Percentiles rank a stretch among this genome's conserved stretches.
These are phyloP conservation scores for Cephus runcator DNA, from an alignment of 2,888 invertebrate genomes.

Conservation along the genomic window DNA sequence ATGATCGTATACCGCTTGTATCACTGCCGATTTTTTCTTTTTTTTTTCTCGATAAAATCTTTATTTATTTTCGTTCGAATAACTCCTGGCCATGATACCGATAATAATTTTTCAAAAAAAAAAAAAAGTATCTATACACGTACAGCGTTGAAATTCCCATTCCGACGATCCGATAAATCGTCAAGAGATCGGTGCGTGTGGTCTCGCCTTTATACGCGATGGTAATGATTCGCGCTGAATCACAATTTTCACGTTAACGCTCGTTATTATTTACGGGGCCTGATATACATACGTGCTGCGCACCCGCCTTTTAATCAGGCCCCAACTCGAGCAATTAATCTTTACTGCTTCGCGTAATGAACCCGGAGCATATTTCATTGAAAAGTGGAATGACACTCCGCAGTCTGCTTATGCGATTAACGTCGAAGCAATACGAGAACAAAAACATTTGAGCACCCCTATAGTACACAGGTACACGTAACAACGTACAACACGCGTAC, in stretches of 20 bases:
- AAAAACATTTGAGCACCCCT: too few species aligned
- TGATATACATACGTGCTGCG: constrained; percentile 6
- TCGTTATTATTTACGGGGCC: constrained; percentile 31
- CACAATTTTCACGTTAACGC: constrained; percentile 11
- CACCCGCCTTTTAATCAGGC: constrained; percentile 21
- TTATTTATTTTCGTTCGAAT: too few species aligned
- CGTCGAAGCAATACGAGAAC: too few species aligned
- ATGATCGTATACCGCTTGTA: too few species aligned
- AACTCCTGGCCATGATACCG: too few species aligned
- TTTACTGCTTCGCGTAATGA: constrained; percentile 20
- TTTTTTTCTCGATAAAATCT: too few species aligned
- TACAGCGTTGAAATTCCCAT: background rate
- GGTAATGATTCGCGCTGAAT: constrained; percentile 13
- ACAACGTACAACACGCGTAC: too few species aligned
- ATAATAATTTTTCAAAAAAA: too few species aligned
- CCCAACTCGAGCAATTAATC: constrained; percentile 24
- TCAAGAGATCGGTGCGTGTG: constrained; percentile 15
- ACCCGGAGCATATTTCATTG: constrained; percentile 19
- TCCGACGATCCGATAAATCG: background rate
- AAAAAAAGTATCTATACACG: too few species aligned
- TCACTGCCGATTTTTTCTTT: too few species aligned
- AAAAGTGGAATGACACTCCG: constrained; percentile 11
- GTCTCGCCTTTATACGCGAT: constrained; percentile 1
- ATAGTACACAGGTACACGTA: too few species aligned
- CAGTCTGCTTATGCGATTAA: too few species aligned